Evolutionary conservation across 1,140 invertebrate genomes (phyloP), one percentile per base, ranked within the genome.

Genomic region (Orchestia grillus): DNA sequence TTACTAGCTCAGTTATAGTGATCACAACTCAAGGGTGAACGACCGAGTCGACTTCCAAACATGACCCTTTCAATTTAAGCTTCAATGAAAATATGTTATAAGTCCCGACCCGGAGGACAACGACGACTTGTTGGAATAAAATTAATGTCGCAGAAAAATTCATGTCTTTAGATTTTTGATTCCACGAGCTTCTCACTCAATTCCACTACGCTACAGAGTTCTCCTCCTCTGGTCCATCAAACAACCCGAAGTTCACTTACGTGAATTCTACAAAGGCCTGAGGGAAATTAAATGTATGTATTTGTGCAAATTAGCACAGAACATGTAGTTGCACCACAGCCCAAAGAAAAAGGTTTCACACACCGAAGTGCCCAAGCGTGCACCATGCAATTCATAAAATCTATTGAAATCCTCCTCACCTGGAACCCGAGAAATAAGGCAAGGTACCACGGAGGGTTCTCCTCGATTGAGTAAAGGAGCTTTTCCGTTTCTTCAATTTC

Each of bases 381-480:
- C 41, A 4, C 8, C 6, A 91, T 4, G 44, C 41, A 41, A 19
- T 44, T 19, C 23, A 15, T 15, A 91, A 43, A 91, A 42, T 43
- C 19, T 43, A 44, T 44, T 44, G 47, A 91, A 43, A 91, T 11
- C 88, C 3, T 94, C 44, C 44, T 94, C 44, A 94, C 92, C 92
- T 94, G 92, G 3, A 94, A 94, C 16, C 92, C 92, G 40, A 94
- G 92, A 45, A 6, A 94, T 15, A 47, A 40, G 40, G 92, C 41
- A n/a, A 94, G 92, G 44, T 94, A 94, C 92, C 92, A 94, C 43
- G 92, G 44, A 44, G 92, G 92, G 44, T n/a, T 94, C 11, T 94
- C 92, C 92, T 94, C 92, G 92, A 94, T 94, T n/a, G 92, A 45
- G n/a, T 94, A 94, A n/a, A 94, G 92, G 0, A 94, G 43, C 15